Percentiles rank a stretch among this genome's conserved stretches.
These are phyloP conservation scores for Acrobeloides nanus DNA, from an alignment of 2,888 invertebrate genomes.

Conservation along the genomic window DNA sequence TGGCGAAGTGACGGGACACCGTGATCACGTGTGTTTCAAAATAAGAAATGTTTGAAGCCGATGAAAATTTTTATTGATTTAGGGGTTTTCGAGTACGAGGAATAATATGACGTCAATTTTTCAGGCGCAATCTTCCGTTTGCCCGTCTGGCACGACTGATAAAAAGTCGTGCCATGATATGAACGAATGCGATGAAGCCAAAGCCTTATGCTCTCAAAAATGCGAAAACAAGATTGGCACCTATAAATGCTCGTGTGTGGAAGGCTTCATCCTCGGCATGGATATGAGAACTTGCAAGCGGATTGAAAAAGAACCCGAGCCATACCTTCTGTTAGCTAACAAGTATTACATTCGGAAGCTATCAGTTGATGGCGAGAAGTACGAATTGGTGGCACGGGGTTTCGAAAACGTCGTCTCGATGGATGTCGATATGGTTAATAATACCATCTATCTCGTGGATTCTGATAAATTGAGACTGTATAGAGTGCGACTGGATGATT, in stretches of 20 bases:
- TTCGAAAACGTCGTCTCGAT: constrained; percentile 91
- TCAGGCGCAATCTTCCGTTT: too few relatives aligned
- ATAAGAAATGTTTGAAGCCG: too few relatives aligned
- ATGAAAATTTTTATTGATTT: too few relatives aligned
- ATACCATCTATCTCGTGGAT: constrained; percentile 87
- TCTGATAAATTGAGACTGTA: constrained; percentile 60
- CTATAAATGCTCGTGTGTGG: constrained; percentile 90
- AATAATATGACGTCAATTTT: too few relatives aligned
- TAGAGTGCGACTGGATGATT: constrained; percentile 40
- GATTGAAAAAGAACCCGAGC: constrained; percentile 58
- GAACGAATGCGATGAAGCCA: constrained; percentile 60
- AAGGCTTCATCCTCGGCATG: constrained; percentile 76
- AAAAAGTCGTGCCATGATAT: constrained; percentile 61
- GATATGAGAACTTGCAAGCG: constrained; percentile 83
- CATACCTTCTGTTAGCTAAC: constrained; percentile 89
- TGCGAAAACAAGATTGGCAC: constrained; percentile 91
- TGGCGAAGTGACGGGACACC: too few relatives aligned
- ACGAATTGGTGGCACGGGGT: constrained; percentile 71
- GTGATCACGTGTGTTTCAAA: too few relatives aligned
- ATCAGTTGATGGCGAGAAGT: constrained; percentile 76
- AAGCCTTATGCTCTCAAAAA: constrained; percentile 80
- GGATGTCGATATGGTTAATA: constrained; percentile 78
- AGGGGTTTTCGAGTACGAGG: too few relatives aligned
- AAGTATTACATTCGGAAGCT: constrained; percentile 94
- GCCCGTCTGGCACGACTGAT: constrained; percentile 77